Percentiles rank a stretch among this genome's conserved stretches.
Conservation (phyloP, 2,797 vertebrate genomes). For the Phalloptychus januarius region DNA sequence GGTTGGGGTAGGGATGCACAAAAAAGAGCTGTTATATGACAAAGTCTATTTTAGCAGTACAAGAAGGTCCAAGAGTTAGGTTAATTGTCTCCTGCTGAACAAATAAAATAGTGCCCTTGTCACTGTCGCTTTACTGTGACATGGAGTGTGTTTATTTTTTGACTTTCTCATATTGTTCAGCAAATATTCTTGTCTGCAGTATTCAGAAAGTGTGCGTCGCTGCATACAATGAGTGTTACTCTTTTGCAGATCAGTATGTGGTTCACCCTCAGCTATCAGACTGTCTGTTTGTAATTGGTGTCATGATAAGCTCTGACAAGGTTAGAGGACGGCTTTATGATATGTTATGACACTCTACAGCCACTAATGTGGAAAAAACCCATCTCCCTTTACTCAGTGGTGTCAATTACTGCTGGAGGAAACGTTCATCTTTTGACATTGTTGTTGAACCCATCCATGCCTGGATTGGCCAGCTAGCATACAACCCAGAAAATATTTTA, state of each 20-base stretch:
- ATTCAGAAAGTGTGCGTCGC: conserved; percentile 32
- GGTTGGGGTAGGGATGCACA: conserved; percentile 37
- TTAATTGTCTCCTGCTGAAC: conserved; percentile 66
- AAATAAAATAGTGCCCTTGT: conserved; percentile 67
- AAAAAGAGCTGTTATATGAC: conserved; percentile 64
- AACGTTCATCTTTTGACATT: conserved; percentile 40
- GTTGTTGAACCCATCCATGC: conserved; percentile 8
- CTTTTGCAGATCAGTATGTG: conserved; percentile 68
- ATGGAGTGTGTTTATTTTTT: conserved; percentile 58
- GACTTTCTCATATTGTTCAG: conserved; percentile 30
- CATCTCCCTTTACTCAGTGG: conserved; percentile 60
- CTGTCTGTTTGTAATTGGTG: conserved; percentile 75
- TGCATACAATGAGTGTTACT: conserved; percentile 47
- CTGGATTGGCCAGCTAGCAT: background rate
- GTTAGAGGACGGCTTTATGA: conserved; percentile 74
- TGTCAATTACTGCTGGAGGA: conserved; percentile 64
- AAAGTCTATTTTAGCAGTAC: conserved; percentile 59
- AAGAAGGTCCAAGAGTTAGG: conserved; percentile 59
- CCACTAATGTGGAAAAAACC: conserved; percentile 54
- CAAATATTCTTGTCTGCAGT: conserved; percentile 30
- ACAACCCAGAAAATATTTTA: background rate
- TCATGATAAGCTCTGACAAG: conserved; percentile 77
- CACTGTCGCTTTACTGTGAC: conserved; percentile 59
- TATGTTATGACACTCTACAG: conserved; percentile 73
- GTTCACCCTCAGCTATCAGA: conserved; percentile 42